Evolutionary conservation across 2,888 invertebrate species (phyloP), one percentile per base, ranked within the genome.

Genomic region (Tolmerus cingulatus): DNA sequence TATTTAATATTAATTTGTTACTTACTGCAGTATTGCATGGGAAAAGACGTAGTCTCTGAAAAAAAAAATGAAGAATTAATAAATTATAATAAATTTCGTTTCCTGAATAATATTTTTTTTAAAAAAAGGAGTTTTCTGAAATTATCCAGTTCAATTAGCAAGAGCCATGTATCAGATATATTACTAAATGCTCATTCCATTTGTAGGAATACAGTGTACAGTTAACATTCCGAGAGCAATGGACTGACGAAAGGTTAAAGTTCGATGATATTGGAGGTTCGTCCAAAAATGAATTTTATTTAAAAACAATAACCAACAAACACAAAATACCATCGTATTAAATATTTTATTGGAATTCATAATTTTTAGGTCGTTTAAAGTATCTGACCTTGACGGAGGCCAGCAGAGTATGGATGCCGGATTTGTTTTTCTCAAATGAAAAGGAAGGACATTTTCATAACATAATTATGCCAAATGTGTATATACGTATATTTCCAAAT

Each of bases 361-460:
- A 84, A 40, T 89, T 91, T 91, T 9, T 92, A 96, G 97, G 97
- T 91, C 96, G 96, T 90, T 95, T 98, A 88, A 97, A 97, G 93
- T 98, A 98, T 94, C 94, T 98, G 89, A 98, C 98, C 87, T 94
- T 98, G 91, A 97, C 98, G 87, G 98, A 98, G 93, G 97, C 98
- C 87, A 97, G 97, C 93, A 95, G 97, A 90, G 97, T 99, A 87
- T 99, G 99, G 99, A 98, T 98, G 96, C 99, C 99, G 51, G 99
- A 99, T 94, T 94, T 98, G 90, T 99, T 98, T 95, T 98, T 98
- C 94, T 97, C 98, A 87, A 99, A 99, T 92, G 99, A 99, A 94
- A 99, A 99, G 93, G 97, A 98, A 92, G 99, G 98, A 86, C 98
- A 98, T 92, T 97, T 98, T 92, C 98, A 98, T 94, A 97, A 98